Percentiles rank a stretch among this genome's conserved stretches.
Evolutionary conservation across 1,140 invertebrate genomes (phyloP).

Genomic region (Hyposmocoma kahamanoa): DNA sequence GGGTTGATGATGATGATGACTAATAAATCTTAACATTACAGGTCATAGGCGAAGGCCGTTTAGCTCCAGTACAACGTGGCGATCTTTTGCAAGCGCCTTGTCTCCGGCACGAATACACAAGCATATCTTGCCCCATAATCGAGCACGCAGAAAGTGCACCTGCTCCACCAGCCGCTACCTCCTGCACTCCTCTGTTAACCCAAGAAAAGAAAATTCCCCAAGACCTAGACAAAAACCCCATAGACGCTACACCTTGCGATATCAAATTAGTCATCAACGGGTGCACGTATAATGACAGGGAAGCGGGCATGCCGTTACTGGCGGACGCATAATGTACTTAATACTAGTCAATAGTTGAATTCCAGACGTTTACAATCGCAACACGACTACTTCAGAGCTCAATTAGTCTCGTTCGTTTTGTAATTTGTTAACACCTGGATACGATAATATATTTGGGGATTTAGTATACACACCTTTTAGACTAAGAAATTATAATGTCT

Average conservation of each 20-base stretch:
- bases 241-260: conserved; percentile 30
- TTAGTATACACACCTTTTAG: too few species aligned
- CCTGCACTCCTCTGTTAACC: conserved; percentile 5
- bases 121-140: conserved; percentile 63
- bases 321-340: conserved; percentile 36
- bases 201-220: conserved; percentile 2
- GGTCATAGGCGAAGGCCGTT: conserved; percentile 48
- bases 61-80: conserved; percentile 28
- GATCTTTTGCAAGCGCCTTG: conserved; percentile 51
- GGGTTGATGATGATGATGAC: too few species aligned
- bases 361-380: too few species aligned
- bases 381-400: too few species aligned
- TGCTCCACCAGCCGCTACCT: background rate
- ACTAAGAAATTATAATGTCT: too few species aligned
- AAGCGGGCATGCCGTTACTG: conserved; percentile 54
- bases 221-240: background rate
- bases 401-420: too few species aligned
- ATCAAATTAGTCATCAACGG: conserved; percentile 56
- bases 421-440: too few species aligned
- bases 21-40: too few species aligned
- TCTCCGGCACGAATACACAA: conserved; percentile 53
- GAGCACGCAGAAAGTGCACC: conserved; percentile 35
- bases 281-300: conserved; percentile 29
- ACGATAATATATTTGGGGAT: too few species aligned
- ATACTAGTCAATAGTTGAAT: conserved; percentile 1